These are phyloP conservation scores for Lepus americanus DNA, from an alignment of 2,113 vertebrate genomes.

Conservation along the genomic window DNA sequence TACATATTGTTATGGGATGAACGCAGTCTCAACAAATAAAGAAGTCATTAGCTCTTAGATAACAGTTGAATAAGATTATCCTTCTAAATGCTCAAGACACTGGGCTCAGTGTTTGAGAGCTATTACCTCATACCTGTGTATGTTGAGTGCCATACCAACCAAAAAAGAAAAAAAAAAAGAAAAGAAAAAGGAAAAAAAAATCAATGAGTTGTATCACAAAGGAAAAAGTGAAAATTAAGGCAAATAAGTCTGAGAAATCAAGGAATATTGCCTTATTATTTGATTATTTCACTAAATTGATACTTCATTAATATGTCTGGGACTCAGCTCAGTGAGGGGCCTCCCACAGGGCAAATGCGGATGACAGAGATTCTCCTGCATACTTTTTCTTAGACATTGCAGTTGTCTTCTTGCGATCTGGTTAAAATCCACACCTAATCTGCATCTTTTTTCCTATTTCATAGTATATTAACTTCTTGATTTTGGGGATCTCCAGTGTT, in stretches of 20 bases:
- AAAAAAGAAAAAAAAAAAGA: not conserved
- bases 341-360: not conserved
- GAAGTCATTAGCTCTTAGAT: not conserved
- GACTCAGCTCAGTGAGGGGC: not conserved
- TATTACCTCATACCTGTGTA: not conserved
- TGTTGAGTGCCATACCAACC: not conserved
- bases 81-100: not conserved
- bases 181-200: not conserved
- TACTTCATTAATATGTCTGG: not conserved
- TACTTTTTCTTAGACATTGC: not conserved
- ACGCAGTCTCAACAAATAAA: not conserved
- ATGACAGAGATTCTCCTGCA: not conserved
- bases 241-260: not conserved
- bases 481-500: not conserved
- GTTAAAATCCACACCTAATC: not conserved
- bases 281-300: not conserved
- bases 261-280: not conserved
- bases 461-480: not conserved
- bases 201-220: not conserved
- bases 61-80: slow-evolving; percentile 9
- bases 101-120: not conserved
- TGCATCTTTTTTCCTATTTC: slow-evolving; percentile 25
- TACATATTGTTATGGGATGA: not conserved
- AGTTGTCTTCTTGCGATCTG: not conserved
- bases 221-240: not conserved